Evolutionary conservation across 1,140 invertebrate genomes (phyloP).

Genomic region (Cheumatopsyche charites): DNA sequence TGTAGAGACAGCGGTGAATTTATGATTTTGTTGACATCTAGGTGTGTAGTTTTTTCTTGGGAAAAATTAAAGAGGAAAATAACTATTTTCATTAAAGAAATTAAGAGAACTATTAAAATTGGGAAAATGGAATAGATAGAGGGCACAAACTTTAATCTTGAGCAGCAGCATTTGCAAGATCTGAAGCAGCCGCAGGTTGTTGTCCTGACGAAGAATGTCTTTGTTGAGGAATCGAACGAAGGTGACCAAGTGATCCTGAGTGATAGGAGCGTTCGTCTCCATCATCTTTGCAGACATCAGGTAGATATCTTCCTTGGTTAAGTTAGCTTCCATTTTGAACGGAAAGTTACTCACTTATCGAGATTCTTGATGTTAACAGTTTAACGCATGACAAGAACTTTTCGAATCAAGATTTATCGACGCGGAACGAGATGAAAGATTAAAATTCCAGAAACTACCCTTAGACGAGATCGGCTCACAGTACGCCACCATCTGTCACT

Average conservation of each 20-base stretch:
- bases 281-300: constrained; percentile 50
- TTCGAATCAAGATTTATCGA: background rate
- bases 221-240: constrained; percentile 51
- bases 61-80: background rate
- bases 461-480: background rate
- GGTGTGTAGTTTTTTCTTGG: too few relatives aligned
- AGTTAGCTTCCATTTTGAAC: constrained; percentile 1
- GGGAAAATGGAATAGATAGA: background rate
- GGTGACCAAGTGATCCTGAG: constrained; percentile 46
- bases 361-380: background rate
- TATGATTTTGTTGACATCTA: too few relatives aligned
- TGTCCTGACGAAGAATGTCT: constrained; percentile 50
- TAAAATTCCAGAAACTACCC: too few relatives aligned
- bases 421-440: too few relatives aligned
- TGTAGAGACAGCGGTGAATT: too few relatives aligned
- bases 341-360: background rate
- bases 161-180: constrained; percentile 51
- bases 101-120: background rate
- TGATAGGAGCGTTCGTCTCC: constrained; percentile 46
- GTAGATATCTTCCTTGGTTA: constrained; percentile 47
- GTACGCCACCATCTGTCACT: constrained; percentile 12
- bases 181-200: constrained; percentile 49
- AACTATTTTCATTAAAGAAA: background rate
- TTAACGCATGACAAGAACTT: background rate
- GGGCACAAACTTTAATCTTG: constrained; percentile 53